Base-by-base conservation (phyloP, 2,888 invertebrate genomes). In the Phasia obesa region DNA sequence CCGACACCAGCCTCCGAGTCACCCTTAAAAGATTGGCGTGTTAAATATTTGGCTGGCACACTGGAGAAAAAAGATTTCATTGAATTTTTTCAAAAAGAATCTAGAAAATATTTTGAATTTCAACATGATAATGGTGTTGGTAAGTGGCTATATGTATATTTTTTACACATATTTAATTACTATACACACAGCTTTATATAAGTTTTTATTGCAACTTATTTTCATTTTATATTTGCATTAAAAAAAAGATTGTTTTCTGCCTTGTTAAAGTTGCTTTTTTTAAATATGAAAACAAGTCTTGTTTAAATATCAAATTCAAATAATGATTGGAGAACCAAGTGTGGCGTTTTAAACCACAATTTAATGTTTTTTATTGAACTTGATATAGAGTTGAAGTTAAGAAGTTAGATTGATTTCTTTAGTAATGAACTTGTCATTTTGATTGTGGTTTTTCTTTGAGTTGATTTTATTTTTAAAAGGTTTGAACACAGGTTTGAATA, bases 21-120 rank as follows among this genome's bases (percentile, higher is more conserved):
- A 23, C 90, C 90, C 13, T 77, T 91, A 15, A 92, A 91, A 87
- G 89, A 91, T 85, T 91, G 92, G 91, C 90, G 91, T 78, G 87
- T 91, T 11, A 91, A 90, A 85, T 88, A 88, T 53, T 90, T 90
- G 79, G 86, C 89, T 65, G 91, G 91, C 57, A 89, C 89, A 70
- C 84, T 91, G 71, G 85, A 87, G 51, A 87, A 88, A 78, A 87
- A 85, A 53, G 90, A 91, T 81, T 88, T 92, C 55, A 87, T 89
- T 19, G 90, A 90, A 15, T 90, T 89, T 84, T 91, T 92, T 86
- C 89, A 89, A 84, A 88, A 87, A 71, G 87, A 89, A 84, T 87
- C 91, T 25, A 89, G 90, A 75, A 90, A 90, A 82, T 92, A 89
- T 86, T 90, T 91, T 59, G 89, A 88, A 75, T 88, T 89, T 84